phyloP scores from a whole-genome alignment of 2,113 vertebrate genomes.

The Poicephalus gulielmi region DNA sequence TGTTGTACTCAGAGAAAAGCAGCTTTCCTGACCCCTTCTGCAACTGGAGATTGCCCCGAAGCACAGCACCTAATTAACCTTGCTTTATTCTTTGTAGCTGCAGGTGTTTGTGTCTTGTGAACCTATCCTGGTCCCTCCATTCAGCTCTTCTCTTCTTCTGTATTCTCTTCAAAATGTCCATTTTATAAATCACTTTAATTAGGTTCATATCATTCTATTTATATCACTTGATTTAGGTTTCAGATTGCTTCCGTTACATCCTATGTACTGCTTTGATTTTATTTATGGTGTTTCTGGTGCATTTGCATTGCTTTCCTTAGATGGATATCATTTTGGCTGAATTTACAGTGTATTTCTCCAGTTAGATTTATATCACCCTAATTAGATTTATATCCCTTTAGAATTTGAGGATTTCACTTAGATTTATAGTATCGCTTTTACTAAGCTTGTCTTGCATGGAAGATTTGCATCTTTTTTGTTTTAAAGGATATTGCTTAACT shows the following conservation, averaged over 20 bases:
- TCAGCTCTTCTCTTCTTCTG: neutral
- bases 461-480: conserved; percentile 6
- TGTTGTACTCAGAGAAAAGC: neutral
- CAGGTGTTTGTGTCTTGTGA: neutral
- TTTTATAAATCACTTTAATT: conserved; percentile 61
- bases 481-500: neutral
- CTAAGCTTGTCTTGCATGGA: neutral
- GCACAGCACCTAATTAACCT: neutral
- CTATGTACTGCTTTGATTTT: conserved; percentile 45
- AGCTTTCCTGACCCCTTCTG: neutral
- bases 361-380: conserved; percentile 71
- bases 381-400: conserved; percentile 71
- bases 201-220: conserved; percentile 30
- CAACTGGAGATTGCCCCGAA: neutral
- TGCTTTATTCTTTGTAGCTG: neutral
- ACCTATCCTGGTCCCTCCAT: neutral
- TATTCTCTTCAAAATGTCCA: neutral
- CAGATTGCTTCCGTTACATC: conserved; percentile 5
- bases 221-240: conserved; percentile 19
- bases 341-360: conserved; percentile 61
- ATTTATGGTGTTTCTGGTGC: conserved; percentile 46
- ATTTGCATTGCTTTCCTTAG: conserved; percentile 65
- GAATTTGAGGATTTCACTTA: conserved; percentile 38
- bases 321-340: conserved; percentile 58
- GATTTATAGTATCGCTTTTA: conserved; percentile 36